Percentiles rank a stretch among this genome's conserved stretches.
Evolutionary conservation across 2,113 vertebrate genomes (phyloP).

Genomic region (Damaliscus lunatus): DNA sequence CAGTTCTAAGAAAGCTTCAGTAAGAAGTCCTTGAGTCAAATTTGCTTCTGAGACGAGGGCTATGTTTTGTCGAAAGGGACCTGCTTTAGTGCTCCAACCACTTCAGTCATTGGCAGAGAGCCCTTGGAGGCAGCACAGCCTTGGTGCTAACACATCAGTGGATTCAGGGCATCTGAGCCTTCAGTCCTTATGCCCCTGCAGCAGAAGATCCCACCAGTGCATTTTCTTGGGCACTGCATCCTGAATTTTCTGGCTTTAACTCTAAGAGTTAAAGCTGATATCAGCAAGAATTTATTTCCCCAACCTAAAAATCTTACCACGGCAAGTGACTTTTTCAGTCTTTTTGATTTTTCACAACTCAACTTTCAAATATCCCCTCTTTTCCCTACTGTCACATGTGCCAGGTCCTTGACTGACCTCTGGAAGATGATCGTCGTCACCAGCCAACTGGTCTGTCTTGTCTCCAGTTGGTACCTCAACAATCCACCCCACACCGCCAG

Average conservation of each 20-base stretch:
- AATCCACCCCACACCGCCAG: not conserved
- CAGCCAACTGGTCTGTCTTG: not conserved
- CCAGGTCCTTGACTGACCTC: not conserved
- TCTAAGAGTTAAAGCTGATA: not conserved
- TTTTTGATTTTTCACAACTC: not conserved
- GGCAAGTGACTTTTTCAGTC: not conserved
- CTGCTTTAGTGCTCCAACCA: not conserved
- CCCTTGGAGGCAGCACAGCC: not conserved
- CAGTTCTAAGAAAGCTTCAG: not conserved
- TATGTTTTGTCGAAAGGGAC: not conserved
- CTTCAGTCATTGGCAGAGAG: not conserved
- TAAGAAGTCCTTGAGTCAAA: not conserved
- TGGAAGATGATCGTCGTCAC: accelerated
- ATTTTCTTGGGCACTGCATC: not conserved
- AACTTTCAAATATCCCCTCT: not conserved
- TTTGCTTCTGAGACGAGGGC: not conserved
- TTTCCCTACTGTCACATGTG: not conserved
- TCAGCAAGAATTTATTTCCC: not conserved
- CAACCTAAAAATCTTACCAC: not conserved
- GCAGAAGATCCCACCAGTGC: not conserved
- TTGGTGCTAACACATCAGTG: not conserved
- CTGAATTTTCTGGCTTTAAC: not conserved
- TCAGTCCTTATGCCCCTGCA: not conserved
- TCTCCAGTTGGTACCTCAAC: not conserved
- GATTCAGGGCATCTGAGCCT: not conserved